A percentile compares a stretch with the other conserved stretches of the same genome.
These are phyloP conservation scores for Enhydra lutris DNA, from an alignment of 2,113 vertebrate genomes.

Conservation along the genomic window DNA sequence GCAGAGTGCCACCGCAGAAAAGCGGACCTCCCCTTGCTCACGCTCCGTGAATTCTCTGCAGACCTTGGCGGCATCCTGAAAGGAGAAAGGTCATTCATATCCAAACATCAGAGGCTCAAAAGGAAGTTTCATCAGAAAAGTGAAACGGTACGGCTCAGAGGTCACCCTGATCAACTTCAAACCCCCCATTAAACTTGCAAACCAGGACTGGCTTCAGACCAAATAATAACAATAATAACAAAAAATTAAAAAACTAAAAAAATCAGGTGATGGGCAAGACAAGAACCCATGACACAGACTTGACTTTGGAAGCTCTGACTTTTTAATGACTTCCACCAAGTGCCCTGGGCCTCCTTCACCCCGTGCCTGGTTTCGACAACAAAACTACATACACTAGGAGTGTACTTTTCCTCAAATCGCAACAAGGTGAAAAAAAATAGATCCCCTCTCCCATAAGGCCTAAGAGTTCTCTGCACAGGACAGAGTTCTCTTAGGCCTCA, in stretches of 20 bases:
- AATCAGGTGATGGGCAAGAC: not conserved
- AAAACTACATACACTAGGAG: not conserved
- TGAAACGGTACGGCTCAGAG: not conserved
- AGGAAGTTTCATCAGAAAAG: not conserved
- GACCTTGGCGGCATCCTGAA: constrained; percentile 92
- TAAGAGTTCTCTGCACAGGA: not conserved
- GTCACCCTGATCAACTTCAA: not conserved
- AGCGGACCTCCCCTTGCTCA: constrained; percentile 94
- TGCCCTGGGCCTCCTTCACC: not conserved
- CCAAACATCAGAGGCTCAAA: not conserved
- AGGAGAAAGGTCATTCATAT: not conserved
- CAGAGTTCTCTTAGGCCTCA: not conserved
- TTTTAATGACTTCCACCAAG: not conserved
- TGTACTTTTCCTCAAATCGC: not conserved
- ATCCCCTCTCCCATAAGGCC: not conserved
- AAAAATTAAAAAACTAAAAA: not conserved
- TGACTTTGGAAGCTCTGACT: not conserved
- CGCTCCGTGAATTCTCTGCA: constrained; percentile 93
- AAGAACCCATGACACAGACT: too few relatives aligned
- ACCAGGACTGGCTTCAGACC: not conserved
- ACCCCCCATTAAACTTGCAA: not conserved
- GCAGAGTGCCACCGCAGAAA: constrained; percentile 95
- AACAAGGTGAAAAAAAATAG: not conserved
- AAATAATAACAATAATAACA: too few relatives aligned
- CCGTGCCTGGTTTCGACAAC: not conserved